These are phyloP conservation scores for Phyllostomus hastatus DNA, from an alignment of 2,113 vertebrate species.

Conservation along the genomic window DNA sequence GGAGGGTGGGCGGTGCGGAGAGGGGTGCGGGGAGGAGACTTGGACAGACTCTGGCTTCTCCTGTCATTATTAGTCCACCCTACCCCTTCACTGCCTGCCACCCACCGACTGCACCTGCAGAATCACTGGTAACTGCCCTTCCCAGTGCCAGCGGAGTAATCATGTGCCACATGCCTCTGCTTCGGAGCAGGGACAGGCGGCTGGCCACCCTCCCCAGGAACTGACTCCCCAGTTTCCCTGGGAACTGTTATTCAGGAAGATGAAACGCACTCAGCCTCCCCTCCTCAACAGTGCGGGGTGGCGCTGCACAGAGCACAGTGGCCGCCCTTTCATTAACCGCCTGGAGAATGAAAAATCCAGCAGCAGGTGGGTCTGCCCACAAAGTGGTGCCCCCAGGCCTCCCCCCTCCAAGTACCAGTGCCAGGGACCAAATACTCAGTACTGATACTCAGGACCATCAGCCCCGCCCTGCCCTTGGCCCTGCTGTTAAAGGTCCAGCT, in stretches of 20 bases:
- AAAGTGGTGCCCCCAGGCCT: background rate
- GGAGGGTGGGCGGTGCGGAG: background rate
- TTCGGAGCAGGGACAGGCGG: background rate
- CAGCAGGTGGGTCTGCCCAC: background rate
- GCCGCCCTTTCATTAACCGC: background rate
- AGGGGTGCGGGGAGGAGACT: background rate
- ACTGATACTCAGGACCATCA: background rate
- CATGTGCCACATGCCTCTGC: background rate
- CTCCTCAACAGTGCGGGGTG: too few relatives aligned
- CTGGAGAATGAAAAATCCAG: background rate
- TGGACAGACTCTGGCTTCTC: background rate
- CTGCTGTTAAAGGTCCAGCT: background rate
- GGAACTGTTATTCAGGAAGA: background rate
- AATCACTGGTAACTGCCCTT: background rate
- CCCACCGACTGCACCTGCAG: background rate
- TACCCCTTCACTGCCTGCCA: background rate
- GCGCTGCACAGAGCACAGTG: background rate
- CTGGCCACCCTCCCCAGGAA: background rate
- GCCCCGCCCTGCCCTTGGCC: background rate
- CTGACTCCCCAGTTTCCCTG: background rate
- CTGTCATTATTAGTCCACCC: background rate
- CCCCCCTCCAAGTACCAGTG: background rate
- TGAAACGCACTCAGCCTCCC: background rate
- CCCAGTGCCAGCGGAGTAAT: background rate
- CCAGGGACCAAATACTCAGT: background rate